These are phyloP conservation scores for Aphelocoma coerulescens DNA, from an alignment of 2,113 vertebrate species.

Conservation along the genomic window DNA sequence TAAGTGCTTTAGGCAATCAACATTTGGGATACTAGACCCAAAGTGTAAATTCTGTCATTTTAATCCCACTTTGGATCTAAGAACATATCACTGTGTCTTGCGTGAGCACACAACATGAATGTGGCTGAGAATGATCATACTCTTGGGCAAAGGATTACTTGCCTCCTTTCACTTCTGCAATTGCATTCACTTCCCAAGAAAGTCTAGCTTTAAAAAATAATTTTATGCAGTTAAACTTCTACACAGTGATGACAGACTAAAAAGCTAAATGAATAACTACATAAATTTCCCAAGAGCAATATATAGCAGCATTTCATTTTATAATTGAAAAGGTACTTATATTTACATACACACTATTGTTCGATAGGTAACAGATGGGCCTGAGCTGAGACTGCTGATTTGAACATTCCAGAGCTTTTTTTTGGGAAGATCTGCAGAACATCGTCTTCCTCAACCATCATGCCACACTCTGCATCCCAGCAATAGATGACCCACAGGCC, in stretches of 20 bases:
- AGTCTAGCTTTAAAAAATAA: constrained; percentile 26
- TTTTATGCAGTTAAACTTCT: neutral
- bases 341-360: constrained; percentile 32
- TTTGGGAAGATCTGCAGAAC: neutral
- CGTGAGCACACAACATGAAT: neutral
- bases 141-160: neutral
- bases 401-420: neutral
- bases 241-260: neutral
- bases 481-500: neutral
- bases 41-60: constrained; percentile 1
- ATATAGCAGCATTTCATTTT: constrained; percentile 60
- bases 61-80: constrained; percentile 17
- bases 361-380: constrained; percentile 9
- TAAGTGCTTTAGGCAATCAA: constrained; percentile 39
- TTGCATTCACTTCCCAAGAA: neutral
- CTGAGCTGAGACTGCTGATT: constrained; percentile 25
- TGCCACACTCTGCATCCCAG: neutral
- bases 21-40: constrained; percentile 17
- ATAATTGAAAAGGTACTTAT: constrained; percentile 10
- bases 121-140: neutral
- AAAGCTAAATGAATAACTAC: neutral
- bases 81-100: neutral
- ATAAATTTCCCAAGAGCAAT: neutral
- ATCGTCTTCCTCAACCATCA: neutral
- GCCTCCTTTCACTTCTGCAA: neutral